These are phyloP conservation scores for Sinosuthora webbiana DNA, from an alignment of 2,113 vertebrate species.

Conservation along the genomic window DNA sequence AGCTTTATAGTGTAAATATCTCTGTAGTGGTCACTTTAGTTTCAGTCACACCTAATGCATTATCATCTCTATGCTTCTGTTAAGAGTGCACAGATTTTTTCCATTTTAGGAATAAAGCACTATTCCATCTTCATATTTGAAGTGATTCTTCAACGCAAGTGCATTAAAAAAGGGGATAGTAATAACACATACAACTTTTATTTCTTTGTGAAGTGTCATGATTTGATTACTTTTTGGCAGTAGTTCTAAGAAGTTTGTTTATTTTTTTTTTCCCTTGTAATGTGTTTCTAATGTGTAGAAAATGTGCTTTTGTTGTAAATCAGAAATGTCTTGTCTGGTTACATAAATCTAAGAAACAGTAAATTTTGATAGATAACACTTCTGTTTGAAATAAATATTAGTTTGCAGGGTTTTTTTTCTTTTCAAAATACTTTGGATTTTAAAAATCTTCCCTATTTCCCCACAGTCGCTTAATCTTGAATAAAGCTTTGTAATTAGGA, in stretches of 20 bases:
- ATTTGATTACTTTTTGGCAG: slow-evolving; percentile 67
- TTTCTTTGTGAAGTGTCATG: slow-evolving; percentile 71
- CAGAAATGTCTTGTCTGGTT: slow-evolving; percentile 53
- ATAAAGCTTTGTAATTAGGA: not conserved
- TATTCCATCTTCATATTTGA: not conserved
- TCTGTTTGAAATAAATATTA: not conserved
- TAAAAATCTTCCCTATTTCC: not conserved
- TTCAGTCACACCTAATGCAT: not conserved
- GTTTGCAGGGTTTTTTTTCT: not conserved
- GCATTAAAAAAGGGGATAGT: slow-evolving; percentile 83
- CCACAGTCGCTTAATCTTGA: not conserved
- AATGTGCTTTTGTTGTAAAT: slow-evolving; percentile 63
- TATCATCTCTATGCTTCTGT: not conserved
- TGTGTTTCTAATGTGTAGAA: slow-evolving; percentile 68
- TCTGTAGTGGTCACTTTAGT: not conserved
- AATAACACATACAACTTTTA: slow-evolving; percentile 68
- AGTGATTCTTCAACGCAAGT: slow-evolving; percentile 16
- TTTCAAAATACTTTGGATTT: not conserved
- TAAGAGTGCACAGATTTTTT: not conserved
- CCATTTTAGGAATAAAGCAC: not conserved
- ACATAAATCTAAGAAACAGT: not conserved
- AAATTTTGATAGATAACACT: not conserved
- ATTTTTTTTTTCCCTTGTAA: not conserved
- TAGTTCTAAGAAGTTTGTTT: slow-evolving; percentile 28
- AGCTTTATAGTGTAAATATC: not conserved